Evolutionary conservation across 2,888 invertebrate species (phyloP), one percentile per base, ranked within the genome.

Genomic region (Villa cingulata): DNA sequence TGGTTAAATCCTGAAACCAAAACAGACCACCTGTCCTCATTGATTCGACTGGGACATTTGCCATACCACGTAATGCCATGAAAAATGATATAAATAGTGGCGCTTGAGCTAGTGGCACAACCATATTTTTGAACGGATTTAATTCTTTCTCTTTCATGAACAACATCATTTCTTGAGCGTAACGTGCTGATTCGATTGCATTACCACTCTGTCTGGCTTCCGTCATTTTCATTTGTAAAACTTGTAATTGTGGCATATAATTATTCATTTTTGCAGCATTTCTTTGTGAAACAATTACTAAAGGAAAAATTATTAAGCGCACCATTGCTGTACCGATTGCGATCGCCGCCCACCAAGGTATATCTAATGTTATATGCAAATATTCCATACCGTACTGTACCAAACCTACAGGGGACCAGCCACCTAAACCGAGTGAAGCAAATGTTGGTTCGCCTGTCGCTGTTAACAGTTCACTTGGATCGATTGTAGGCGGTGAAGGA

Each of bases 271-370:
- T 75, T 0, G 86, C 86, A 1, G 82, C 75, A 66, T 86, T 86
- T 56, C 80, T 77, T 69, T 94, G 94, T 0, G 86, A 72, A 58
- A 82, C 66, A 45, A 97, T 76, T 0, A 94, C 86, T 46, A 96
- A 65, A 0, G 95, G 95, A 58, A 96, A 90, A 64, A 95, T 73
- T 1, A 77, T 56, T 1, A 80, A 60, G 58, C 96, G 77, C 1
- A 94, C 78, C 29, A 78, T 66, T 2, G 86, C 50, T 1, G 95
- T 95, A n/a, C 85, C 86, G 46, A 83, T 69, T 3, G 82, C 73
- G 57, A 96, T 92, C 14, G 87, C 73, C 36, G 75, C 80, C 92
- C 95, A 97, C 97, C 97, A 97, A 1, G 96, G 96, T 14, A 96
- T 54, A 56, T 84, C 88, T 14, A 77, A 66, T 0, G 74, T 69